These are phyloP conservation scores for Pollimyrus isidori DNA, from an alignment of 2,113 vertebrate species.

Conservation along the genomic window DNA sequence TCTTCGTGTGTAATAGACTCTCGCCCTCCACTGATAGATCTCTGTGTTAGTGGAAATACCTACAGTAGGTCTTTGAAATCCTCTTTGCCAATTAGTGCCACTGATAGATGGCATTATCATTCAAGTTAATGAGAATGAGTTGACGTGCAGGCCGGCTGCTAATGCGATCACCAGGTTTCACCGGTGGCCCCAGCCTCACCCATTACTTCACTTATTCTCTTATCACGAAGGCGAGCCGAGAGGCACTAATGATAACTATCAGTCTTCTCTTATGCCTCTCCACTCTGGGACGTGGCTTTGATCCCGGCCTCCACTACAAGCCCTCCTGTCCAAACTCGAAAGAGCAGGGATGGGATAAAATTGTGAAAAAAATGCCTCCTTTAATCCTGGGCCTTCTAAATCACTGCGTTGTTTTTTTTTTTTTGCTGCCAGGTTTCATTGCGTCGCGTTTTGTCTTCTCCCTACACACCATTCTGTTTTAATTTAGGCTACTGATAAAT, in stretches of 20 bases:
- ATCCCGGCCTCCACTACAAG: neutral
- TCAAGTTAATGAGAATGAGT: slow-evolving; percentile 65
- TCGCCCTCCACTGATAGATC: slow-evolving; percentile 39
- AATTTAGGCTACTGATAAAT: neutral
- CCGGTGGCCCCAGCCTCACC: slow-evolving; percentile 39
- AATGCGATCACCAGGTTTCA: slow-evolving; percentile 50
- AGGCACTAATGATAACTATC: slow-evolving; percentile 50
- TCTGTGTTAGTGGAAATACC: slow-evolving; percentile 58
- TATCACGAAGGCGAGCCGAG: slow-evolving; percentile 53
- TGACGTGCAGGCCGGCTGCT: slow-evolving; percentile 50
- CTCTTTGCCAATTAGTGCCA: slow-evolving; percentile 60
- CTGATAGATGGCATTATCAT: slow-evolving; percentile 63
- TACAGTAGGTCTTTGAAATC: slow-evolving; percentile 51
- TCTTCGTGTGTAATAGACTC: neutral
- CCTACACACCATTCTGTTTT: slow-evolving; percentile 1
- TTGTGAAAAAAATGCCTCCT: neutral
- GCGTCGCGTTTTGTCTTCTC: neutral
- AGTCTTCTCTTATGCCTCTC: slow-evolving; percentile 13
- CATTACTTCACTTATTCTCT: slow-evolving; percentile 51
- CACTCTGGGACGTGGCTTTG: neutral
- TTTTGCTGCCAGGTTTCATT: neutral
- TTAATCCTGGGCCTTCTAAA: neutral
- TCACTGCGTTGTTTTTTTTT: neutral
- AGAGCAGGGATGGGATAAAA: neutral
- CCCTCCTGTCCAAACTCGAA: neutral